Evolutionary conservation across 2,797 vertebrate species (phyloP).

Genomic region (Cryptoprocta ferox): DNA sequence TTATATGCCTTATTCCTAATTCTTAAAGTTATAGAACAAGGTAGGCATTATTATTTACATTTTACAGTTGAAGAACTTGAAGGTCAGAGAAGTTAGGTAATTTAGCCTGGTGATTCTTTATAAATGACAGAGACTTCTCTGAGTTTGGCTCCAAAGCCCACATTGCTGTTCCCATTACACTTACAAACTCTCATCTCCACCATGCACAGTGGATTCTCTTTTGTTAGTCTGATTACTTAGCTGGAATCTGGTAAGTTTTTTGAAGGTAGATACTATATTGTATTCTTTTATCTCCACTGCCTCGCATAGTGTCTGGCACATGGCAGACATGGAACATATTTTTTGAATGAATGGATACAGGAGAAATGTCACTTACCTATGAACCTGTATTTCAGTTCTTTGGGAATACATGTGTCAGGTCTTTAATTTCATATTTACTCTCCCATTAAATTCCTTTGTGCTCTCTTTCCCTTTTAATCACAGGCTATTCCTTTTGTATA

Average conservation of each 20-base stretch:
- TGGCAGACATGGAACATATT: neutral
- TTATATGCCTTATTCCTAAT: neutral
- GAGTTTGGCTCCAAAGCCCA: neutral
- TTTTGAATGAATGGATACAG: neutral
- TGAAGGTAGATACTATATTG: neutral
- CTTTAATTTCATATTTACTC: conserved; percentile 24
- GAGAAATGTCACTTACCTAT: neutral
- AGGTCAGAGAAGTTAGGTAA: neutral
- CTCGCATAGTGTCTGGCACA: neutral
- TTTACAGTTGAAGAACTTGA: neutral
- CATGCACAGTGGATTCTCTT: neutral
- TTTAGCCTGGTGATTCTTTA: neutral
- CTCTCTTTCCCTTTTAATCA: neutral
- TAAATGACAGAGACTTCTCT: conserved; percentile 4
- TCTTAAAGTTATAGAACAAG: neutral
- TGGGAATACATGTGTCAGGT: neutral
- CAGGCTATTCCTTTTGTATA: neutral
- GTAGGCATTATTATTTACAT: neutral
- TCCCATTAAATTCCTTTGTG: neutral
- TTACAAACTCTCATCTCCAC: neutral
- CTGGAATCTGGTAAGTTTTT: neutral
- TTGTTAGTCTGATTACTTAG: neutral
- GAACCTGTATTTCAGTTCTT: neutral
- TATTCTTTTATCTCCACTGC: neutral
- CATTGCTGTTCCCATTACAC: neutral